Base-by-base conservation (phyloP, 2,888 invertebrate species). In the Tillus elongatus region DNA sequence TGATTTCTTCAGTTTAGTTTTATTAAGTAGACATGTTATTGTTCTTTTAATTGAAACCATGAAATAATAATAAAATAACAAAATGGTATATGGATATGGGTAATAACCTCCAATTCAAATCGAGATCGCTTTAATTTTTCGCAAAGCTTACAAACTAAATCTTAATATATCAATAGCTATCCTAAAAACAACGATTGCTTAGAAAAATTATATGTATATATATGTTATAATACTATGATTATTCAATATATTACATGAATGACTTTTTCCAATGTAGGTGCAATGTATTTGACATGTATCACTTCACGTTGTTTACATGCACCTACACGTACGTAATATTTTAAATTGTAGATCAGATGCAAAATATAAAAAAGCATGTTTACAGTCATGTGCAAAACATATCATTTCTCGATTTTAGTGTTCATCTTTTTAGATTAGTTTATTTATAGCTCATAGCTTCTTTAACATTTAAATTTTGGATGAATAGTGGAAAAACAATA, bases 161-260 rank as follows among this genome's bases (percentile, higher is more conserved):
- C 56, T 65, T 63, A 62, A 59, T 62, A 59, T 63, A 60, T 57
- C 60, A 64, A 63, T 64, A 61, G 62, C 63, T 64, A 64, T 44
- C 59, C 64, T 64, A 64, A 64, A 60, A 64, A 64, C 63, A 64
- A 64, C 63, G 63, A 65, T 64, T 64, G 66, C 64, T 66, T 66
- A 66, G 66, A 66, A 64, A 65, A 66, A 66, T 64, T 66, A 64
- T 64, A 64, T 64, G 63, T 64, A 64, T 64, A 62, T 61, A 53
- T 49, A 53, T 59, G 51, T 59, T 60, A 57, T 63, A 62, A 61
- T 63, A 62, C 63, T 64, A 64, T 61, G 56, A 58, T 60, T 59
- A 61, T 60, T 60, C 54, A 57, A 58, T 56, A 56, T 58, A 50
- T 58, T 60, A 58, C 62, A 65, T 60, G 58, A 64, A 63, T 63